Evolutionary conservation across 2,113 vertebrate species (phyloP).

Genomic region (Thymallus thymallus): DNA sequence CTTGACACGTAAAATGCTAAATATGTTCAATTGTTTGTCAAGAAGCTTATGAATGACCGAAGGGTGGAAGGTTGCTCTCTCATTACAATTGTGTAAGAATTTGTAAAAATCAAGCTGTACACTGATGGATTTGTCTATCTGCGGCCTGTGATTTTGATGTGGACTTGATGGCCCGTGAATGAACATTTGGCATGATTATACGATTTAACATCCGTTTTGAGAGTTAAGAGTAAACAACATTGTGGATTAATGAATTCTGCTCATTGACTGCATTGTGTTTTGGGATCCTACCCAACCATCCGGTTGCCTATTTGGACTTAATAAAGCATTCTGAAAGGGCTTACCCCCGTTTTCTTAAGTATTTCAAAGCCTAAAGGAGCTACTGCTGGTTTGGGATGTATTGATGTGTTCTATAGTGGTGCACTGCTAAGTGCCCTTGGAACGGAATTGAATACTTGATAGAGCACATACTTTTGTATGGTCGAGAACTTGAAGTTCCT

Average conservation of each 20-base stretch:
- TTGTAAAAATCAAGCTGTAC: background rate
- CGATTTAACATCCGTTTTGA: slow-evolving; percentile 1
- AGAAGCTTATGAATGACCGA: background rate
- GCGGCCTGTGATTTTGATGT: background rate
- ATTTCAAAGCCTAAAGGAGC: too few species aligned
- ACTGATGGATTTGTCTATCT: slow-evolving; percentile 2
- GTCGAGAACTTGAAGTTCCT: too few species aligned
- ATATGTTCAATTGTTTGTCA: background rate
- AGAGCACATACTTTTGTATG: too few species aligned
- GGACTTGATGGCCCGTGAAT: slow-evolving; percentile 4
- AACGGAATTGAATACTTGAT: too few species aligned
- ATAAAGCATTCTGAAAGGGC: slow-evolving; percentile 1
- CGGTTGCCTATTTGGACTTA: slow-evolving; percentile 16
- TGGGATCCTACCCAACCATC: background rate
- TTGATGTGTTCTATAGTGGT: too few species aligned
- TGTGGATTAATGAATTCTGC: background rate
- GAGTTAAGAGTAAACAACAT: background rate
- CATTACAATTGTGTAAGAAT: background rate
- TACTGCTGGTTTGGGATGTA: too few species aligned
- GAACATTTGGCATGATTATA: background rate
- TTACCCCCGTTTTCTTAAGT: too few species aligned
- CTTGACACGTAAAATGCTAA: background rate
- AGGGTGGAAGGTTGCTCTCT: background rate
- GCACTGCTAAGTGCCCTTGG: too few species aligned
- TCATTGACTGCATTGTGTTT: background rate